phyloP scores from a whole-genome alignment of 2,113 vertebrate genomes.

The Coptodon bakossiorum region DNA sequence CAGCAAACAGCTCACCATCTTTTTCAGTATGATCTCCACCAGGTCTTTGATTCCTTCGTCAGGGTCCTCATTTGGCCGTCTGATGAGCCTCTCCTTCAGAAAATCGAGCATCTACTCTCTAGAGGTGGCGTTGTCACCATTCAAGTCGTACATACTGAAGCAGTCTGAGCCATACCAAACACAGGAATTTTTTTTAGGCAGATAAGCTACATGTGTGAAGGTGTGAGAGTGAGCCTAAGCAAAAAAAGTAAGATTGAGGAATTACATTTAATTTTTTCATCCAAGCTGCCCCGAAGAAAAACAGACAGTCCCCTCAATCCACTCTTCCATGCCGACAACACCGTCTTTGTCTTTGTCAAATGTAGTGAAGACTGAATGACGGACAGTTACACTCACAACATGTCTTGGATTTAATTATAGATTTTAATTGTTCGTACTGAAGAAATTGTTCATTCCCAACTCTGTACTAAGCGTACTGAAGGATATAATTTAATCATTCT shows the following conservation, averaged over 20 bases:
- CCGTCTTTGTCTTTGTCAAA: conserved; percentile 85
- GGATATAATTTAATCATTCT: not conserved
- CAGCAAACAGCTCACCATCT: conserved; percentile 74
- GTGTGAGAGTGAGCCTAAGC: not conserved
- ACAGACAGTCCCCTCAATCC: conserved; percentile 85
- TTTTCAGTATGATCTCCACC: conserved; percentile 89
- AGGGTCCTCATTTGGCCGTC: conserved; percentile 82
- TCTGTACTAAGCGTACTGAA: not conserved
- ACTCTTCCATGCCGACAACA: conserved; percentile 77
- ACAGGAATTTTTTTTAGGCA: not conserved
- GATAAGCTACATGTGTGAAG: not conserved
- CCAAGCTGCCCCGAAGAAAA: conserved; percentile 86
- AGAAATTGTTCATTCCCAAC: not conserved
- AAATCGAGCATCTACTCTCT: conserved; percentile 90
- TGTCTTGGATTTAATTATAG: not conserved
- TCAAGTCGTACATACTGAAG: conserved; percentile 87
- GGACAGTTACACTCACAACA: not conserved
- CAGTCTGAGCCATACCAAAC: conserved; percentile 72
- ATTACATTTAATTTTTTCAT: conserved; percentile 91
- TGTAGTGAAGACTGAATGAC: conserved; percentile 76
- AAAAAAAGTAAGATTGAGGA: not conserved
- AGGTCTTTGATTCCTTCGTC: conserved; percentile 89
- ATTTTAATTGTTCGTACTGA: not conserved
- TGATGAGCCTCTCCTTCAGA: conserved; percentile 84
- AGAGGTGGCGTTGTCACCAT: conserved; percentile 83